Conservation (phyloP, 2,888 invertebrate genomes). For the Sinohyriopsis cumingii region DNA sequence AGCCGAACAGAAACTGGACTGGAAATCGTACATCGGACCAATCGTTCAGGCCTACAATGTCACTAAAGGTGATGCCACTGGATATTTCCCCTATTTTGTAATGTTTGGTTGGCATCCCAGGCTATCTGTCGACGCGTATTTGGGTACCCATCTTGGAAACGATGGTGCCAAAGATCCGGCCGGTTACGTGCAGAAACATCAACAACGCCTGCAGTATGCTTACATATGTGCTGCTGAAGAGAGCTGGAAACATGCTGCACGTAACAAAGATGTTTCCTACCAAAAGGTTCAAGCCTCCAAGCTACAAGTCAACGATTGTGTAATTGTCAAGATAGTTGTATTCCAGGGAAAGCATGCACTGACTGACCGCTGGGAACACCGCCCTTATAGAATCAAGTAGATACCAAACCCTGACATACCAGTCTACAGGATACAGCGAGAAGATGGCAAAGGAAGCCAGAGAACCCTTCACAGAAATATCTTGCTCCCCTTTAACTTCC, state of each 20-base stretch:
- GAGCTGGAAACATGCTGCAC: background rate
- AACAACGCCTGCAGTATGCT: background rate
- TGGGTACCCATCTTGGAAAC: background rate
- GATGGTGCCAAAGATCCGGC: background rate
- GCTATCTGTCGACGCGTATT: conserved; percentile 12
- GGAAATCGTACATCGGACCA: conserved; percentile 8
- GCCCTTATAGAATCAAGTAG: background rate
- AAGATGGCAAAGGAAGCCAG: conserved; percentile 1
- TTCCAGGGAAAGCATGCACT: conserved; percentile 2
- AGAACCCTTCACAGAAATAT: too few relatives aligned
- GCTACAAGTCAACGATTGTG: conserved; percentile 1
- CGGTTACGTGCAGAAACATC: conserved; percentile 3
- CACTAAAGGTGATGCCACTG: conserved; percentile 12
- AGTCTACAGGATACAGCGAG: conserved; percentile 1
- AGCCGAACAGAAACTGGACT: conserved; percentile 10
- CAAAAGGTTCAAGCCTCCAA: background rate
- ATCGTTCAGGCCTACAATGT: conserved; percentile 20
- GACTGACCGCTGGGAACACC: background rate
- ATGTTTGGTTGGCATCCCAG: conserved; percentile 21
- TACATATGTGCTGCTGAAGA: background rate
- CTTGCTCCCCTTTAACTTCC: too few relatives aligned
- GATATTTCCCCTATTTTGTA: conserved; percentile 10
- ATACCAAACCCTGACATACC: conserved; percentile 2
- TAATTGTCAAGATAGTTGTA: background rate
- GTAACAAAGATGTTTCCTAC: background rate